Conservation (phyloP, 2,888 invertebrate genomes). For the Epicampocera succincta region DNA sequence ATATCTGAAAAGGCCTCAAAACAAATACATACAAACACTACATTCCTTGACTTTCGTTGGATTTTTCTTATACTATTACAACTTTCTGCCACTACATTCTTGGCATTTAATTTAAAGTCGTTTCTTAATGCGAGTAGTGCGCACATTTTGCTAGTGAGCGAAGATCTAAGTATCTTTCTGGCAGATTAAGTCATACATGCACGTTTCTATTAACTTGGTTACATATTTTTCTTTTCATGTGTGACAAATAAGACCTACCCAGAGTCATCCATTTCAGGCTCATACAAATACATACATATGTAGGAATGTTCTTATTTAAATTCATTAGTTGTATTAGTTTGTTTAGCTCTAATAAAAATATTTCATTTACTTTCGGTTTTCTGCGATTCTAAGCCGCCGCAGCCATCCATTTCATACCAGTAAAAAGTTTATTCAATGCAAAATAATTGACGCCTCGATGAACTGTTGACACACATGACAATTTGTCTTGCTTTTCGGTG, state of each 20-base stretch:
- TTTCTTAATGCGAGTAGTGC: constrained; percentile 38
- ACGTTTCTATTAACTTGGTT: constrained; percentile 73
- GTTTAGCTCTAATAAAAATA: constrained; percentile 65
- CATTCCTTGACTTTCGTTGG: constrained; percentile 54
- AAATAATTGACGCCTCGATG: constrained; percentile 81
- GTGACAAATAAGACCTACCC: constrained; percentile 58
- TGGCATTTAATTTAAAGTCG: constrained; percentile 4
- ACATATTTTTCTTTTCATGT: constrained; percentile 30
- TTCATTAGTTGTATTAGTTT: constrained; percentile 79
- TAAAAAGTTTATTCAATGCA: constrained; percentile 74
- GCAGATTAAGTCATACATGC: constrained; percentile 80
- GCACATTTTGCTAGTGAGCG: constrained; percentile 46
- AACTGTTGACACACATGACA: constrained; percentile 80
- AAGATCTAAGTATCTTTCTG: constrained; percentile 75
- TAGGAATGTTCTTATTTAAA: constrained; percentile 75
- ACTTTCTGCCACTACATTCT: constrained; percentile 14
- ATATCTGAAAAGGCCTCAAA: constrained; percentile 75
- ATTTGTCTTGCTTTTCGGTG: constrained; percentile 75
- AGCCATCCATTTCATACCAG: constrained; percentile 1
- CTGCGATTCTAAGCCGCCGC: neutral
- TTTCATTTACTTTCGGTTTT: constrained; percentile 60
- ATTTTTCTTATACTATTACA: constrained; percentile 42
- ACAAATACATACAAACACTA: constrained; percentile 55
- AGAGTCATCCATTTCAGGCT: neutral
- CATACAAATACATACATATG: neutral